Conservation (phyloP, 2,888 invertebrate genomes). For the Cyrtodaria siliqua region DNA sequence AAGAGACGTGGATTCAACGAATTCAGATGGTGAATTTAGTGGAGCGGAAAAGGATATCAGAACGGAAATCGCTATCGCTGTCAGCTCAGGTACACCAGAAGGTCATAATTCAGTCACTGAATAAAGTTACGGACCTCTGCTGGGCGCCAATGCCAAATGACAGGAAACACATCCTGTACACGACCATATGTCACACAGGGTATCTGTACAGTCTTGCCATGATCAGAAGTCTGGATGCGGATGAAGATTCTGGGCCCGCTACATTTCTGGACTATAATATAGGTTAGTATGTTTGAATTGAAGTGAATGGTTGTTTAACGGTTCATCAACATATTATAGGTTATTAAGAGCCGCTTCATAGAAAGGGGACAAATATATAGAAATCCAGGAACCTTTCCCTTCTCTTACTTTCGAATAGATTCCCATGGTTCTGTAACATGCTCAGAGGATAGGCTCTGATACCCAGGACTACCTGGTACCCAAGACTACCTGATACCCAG, state of each 20-base stretch:
- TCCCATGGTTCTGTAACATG: too few species aligned
- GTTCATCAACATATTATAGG: too few species aligned
- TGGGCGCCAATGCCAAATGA: slow-evolving; percentile 70
- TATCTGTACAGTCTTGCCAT: slow-evolving; percentile 72
- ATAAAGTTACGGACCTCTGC: slow-evolving; percentile 78
- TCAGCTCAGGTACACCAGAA: slow-evolving; percentile 54
- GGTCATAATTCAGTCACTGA: slow-evolving; percentile 61
- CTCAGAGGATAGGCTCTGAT: too few species aligned
- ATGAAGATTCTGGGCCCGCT: slow-evolving; percentile 3
- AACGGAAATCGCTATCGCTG: slow-evolving; percentile 48
- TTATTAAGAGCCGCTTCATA: too few species aligned
- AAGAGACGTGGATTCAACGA: slow-evolving; percentile 70
- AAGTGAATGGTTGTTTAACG: too few species aligned
- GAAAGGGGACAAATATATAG: too few species aligned
- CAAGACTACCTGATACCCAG: too few species aligned
- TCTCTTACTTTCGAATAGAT: too few species aligned
- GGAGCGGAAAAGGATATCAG: slow-evolving; percentile 30
- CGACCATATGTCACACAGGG: slow-evolving; percentile 77
- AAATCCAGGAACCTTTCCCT: too few species aligned
- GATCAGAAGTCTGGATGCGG: slow-evolving; percentile 51
- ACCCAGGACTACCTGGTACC: too few species aligned
- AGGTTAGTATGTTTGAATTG: too few species aligned
- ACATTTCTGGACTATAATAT: slow-evolving; percentile 53
- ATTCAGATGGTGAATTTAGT: slow-evolving; percentile 73
- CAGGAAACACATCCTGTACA: slow-evolving; percentile 73